Base-by-base conservation (phyloP, 2,113 vertebrate species). In the Peucedramus taeniatus region DNA sequence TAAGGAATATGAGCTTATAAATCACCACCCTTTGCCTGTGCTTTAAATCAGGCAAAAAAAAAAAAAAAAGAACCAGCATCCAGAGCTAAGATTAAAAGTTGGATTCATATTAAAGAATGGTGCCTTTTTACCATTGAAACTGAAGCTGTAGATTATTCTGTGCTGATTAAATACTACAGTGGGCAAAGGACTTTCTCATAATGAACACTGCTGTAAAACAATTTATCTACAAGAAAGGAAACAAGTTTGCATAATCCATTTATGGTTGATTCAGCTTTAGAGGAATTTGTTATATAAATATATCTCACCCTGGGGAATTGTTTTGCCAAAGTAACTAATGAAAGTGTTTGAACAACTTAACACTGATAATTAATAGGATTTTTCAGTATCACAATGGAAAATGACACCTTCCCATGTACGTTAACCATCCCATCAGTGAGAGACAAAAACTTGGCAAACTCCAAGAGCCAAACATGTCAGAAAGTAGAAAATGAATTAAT, bases 301-400 rank as follows among this genome's bases (percentile, higher is more conserved):
- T 83, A 91, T 68, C 94, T 96, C 39, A 24, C 87, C 95, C 84
- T n/a, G 30, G 89, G 93, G 82, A 94, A 66, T 19, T 79, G 56
- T 93, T 94, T 97, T 89, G 74, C 80, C 87, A 97, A 90, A 97
- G 86, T 94, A 96, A 97, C 83, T 93, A 93, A 96, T 96, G 79
- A 47, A 96, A 96, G 65, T 83, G 45, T 91, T 95, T 91, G 89
- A 96, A 81, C 77, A 97, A 97, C 78, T 97, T 97, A 97, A 86
- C 74, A 80, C 35, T 79, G 86, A 91, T 96, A 95, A 96, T 96
- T 97, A 96, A 97, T 96, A 89, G 93, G 92, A 88, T 93, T 92
- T 96, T 91, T 95, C 95, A 96, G 75, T 93, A 93, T 78, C 56
- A 77, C 53, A 92, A 86, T 40, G 76, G 94, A 75, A 92, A 91